Evolutionary conservation across 2,888 invertebrate genomes (phyloP), one percentile per base, ranked within the genome.

Genomic region (Synergus umbraculus): DNA sequence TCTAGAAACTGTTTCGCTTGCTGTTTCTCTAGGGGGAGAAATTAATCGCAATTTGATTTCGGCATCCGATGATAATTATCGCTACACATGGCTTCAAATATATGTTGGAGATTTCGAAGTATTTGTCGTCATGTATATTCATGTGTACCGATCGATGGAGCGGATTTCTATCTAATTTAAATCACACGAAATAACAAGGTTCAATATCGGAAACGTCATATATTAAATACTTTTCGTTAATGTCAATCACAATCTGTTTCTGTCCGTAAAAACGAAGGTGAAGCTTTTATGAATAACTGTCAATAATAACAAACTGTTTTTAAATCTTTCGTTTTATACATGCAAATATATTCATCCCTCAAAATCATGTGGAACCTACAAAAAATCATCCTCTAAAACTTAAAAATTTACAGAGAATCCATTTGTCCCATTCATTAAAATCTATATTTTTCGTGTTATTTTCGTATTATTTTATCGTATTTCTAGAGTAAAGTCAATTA

Each of bases 141-240:
- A 69, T 49, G 29, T 67, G 67, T 37, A 69, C 49, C 49, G 37
- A 69, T 69, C 69, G 69, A 69, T 49, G 29, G 15, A 49, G 46
- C 69, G 29, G 29, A 37, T 69, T 69, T 69, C 29, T 69, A 15
- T 69, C 49, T 54, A 49, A 69, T 69, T 69, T 46, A 49, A 67
- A 67, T 67, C 46, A 67, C 67, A 18, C 67, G 67, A 67, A 44
- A 67, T 67, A 67, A 67, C 67, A 67, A 67, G 22, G 29, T 67
- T 67, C 7, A 46, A 22, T 46, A 44, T 18, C 44, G 22, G 18
- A 22, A 22, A 67, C 15, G 44, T 67, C 43, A n/a, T 46, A 22
- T 44, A 67, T 67, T 67, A 13, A 13, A 64, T 64, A 64, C 22
- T 3, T 18, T 67, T 67, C 29, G 10, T 22, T 67, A 22, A 67